A percentile compares a stretch with the other conserved stretches of the same genome.
Evolutionary conservation across 2,888 invertebrate species (phyloP).

Genomic region (Ellobium chinense): DNA sequence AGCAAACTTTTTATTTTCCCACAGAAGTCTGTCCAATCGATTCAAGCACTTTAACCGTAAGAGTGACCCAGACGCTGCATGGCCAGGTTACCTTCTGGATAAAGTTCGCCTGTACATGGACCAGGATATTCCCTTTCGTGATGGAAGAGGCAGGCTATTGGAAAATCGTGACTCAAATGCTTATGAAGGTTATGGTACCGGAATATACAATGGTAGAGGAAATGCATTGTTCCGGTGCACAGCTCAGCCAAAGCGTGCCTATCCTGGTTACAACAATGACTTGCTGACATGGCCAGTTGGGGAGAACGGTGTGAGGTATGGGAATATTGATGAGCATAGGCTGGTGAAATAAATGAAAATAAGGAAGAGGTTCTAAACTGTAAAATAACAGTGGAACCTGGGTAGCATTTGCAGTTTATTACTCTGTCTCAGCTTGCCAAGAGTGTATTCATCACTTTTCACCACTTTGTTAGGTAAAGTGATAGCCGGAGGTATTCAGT

Average conservation of each 20-base stretch:
- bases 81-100: conserved; percentile 76
- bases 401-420: background rate
- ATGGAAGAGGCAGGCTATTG: conserved; percentile 41
- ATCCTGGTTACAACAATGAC: conserved; percentile 62
- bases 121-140: conserved; percentile 53
- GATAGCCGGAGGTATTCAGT: too few relatives aligned
- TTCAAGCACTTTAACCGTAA: conserved; percentile 28
- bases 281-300: conserved; percentile 44
- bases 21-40: conserved; percentile 40
- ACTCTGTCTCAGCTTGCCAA: background rate
- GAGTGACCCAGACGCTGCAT: conserved; percentile 53
- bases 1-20: background rate
- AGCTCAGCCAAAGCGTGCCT: conserved; percentile 49
- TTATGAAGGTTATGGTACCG: conserved; percentile 19
- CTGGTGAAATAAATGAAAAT: conserved; percentile 32
- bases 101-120: conserved; percentile 73
- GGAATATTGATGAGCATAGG: conserved; percentile 44
- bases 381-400: background rate
- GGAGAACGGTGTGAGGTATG: conserved; percentile 35
- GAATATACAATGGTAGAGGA: conserved; percentile 34
- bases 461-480: too few relatives aligned
- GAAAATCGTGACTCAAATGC: conserved; percentile 19
- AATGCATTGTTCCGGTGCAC: conserved; percentile 61
- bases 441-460: background rate
- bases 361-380: too few relatives aligned